Evolutionary conservation across 2,797 vertebrate genomes (phyloP), one percentile per base, ranked within the genome.

Genomic region (Heteromormyrus szaboi): DNA sequence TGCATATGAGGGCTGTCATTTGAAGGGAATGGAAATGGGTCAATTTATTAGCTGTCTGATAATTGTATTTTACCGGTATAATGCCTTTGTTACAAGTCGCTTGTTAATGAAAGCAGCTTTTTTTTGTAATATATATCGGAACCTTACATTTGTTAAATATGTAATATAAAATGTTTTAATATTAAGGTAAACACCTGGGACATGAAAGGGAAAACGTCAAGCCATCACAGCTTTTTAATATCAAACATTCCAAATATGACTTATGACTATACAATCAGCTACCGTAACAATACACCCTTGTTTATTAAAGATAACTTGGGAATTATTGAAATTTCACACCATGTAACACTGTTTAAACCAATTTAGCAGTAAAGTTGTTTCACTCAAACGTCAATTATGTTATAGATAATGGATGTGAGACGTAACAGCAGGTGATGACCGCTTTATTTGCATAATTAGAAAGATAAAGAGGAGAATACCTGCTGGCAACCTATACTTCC

Each of bases 91-190:
- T 54, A 50, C 48, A 53, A 85, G 50, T 50, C 29, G 29, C 46
- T 46, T 81, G 68, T 72, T 72, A 72, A 81, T 81, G 51, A 85
- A 85, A 85, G 50, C 83, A 22, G 25, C 83, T 50, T 53, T 85
- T 83, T 84, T n/a, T 46, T 83, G 44, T 46, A 46, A 85, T 29
- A 22, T 48, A 51, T n/a, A 48, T 25, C 46, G 6, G 48, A 51
- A 85, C 79, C 79, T 86, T 54, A 19, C 48, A 54, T 86, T 53
- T 46, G 44, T 83, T 53, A 86, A 86, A 53, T 54, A 53, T 85
- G 84, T 53, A 50, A 83, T 83, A 76, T 85, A 33, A 29, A 51
- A 29, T 85, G 46, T 85, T 85, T 54, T 33, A 85, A 51, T 85
- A 51, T 54, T 53, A 54, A 46, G 76, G 41, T 81, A 3, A 81